These are phyloP conservation scores for Zosterops borbonicus DNA, from an alignment of 2,113 vertebrate genomes.

Conservation along the genomic window DNA sequence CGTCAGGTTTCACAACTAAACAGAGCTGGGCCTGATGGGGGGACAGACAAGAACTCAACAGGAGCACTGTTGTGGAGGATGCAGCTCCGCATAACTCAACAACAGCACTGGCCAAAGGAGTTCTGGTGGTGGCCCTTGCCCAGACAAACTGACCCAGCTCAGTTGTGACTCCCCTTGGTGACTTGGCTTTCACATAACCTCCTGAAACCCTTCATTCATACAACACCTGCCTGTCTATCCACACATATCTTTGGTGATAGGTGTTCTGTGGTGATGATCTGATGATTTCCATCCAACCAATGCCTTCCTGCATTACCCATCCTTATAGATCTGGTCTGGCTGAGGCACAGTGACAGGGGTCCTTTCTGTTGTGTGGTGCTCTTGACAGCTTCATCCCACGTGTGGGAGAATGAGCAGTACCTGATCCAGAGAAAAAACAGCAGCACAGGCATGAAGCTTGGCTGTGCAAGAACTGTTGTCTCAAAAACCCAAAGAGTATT, in stretches of 20 bases:
- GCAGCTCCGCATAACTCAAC: not conserved
- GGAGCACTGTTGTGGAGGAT: not conserved
- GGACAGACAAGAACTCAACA: not conserved
- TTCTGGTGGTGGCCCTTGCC: not conserved
- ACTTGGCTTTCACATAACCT: not conserved
- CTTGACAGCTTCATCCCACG: fast-evolving
- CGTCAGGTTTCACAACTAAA: not conserved
- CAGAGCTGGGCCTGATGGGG: not conserved
- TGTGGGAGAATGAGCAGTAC: not conserved
- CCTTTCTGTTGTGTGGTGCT: fast-evolving
- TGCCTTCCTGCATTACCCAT: not conserved
- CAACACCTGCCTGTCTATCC: not conserved
- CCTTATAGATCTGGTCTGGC: not conserved
- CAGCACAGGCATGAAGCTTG: not conserved
- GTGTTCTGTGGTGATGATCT: not conserved
- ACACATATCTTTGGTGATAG: fast-evolving
- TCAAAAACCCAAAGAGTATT: not conserved
- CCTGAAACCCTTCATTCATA: not conserved
- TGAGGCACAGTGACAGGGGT: fast-evolving
- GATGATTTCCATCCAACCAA: not conserved
- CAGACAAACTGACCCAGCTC: not conserved
- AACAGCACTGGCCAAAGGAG: not conserved
- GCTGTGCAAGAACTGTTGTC: not conserved
- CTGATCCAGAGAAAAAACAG: not conserved
- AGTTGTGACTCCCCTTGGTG: not conserved